Evolutionary conservation across 2,888 invertebrate genomes (phyloP), one percentile per base, ranked within the genome.

Genomic region (Frankliniella fusca): DNA sequence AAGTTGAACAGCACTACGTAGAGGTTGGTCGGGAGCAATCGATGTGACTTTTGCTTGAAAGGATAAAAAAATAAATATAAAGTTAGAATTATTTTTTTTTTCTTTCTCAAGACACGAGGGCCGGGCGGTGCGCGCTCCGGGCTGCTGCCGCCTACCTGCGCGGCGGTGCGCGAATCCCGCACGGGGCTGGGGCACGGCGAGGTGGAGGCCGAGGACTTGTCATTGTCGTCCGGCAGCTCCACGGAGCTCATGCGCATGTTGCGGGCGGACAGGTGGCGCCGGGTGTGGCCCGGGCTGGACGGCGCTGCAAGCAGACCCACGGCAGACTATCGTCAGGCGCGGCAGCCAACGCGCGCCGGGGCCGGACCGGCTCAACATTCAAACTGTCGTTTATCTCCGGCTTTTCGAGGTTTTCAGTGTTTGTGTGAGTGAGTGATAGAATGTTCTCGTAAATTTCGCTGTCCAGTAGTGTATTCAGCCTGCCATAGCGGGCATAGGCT

Each of bases 1-100:
- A 98, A 98, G 90, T 97, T 97, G 90, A 97, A 98, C 80, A 98
- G 90, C 81, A 97, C 96, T 83, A 98, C 97, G 89, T 97, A 98
- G 61, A 97, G 90, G 87, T 97, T 97, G 83, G 96, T 96, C 48
- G 97, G 96, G 83, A 97, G 90, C 80, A 97, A 90, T 81, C 95
- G 92, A 88, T 95, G 95, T 82, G 94, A 93, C 89, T 95, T 95
- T 94, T 95, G 90, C 81, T 88, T 87, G 84, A 83, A 83, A 82
- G 76, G 83, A 82, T 38, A 80, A 84, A 80, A 38, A 12, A 38
- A 38, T 80, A 7, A 48, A 27, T 80, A 28, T 79, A n/a, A n/a
- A n/a, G 79, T 79, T 79, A 79, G 27, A 28, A 79, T 28, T 27
- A 11, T n/a, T n/a, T 9, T 12, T 79, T 28, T 12, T 11, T 9